Evolutionary conservation across 2,113 vertebrate genomes (phyloP).

Genomic region (Bubo bubo): DNA sequence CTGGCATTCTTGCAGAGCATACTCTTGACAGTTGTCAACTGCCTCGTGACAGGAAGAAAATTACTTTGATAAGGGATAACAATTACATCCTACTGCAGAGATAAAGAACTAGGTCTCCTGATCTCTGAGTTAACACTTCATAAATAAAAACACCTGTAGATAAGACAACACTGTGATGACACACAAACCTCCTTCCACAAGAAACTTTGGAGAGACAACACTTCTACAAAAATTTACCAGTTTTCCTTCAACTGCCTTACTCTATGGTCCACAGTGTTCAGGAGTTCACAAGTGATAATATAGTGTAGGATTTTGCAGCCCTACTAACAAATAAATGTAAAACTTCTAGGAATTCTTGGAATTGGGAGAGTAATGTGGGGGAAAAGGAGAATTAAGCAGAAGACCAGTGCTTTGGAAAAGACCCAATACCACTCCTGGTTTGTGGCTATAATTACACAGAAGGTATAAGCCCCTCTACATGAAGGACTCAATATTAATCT

Average conservation of each 20-base stretch:
- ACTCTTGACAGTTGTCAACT: not conserved
- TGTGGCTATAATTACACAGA: not conserved
- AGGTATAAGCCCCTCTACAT: not conserved
- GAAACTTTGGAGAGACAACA: not conserved
- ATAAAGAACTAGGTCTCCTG: not conserved
- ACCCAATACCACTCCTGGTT: not conserved
- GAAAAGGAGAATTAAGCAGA: not conserved
- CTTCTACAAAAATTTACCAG: not conserved
- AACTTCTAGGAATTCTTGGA: not conserved
- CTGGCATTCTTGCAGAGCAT: not conserved
- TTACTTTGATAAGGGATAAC: not conserved
- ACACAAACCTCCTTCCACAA: not conserved
- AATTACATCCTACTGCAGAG: not conserved
- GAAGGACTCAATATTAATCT: not conserved
- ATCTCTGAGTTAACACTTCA: not conserved
- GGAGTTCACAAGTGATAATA: not conserved
- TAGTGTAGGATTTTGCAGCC: not conserved
- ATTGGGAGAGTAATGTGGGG: not conserved
- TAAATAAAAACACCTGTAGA: not conserved
- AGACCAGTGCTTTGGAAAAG: not conserved
- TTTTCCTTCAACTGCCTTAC: not conserved
- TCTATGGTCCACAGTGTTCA: accelerated
- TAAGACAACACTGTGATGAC: not conserved
- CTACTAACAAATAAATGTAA: not conserved
- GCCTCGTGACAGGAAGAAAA: accelerated